Evolutionary conservation across 2,797 vertebrate species (phyloP).

Genomic region (Alosa sapidissima): DNA sequence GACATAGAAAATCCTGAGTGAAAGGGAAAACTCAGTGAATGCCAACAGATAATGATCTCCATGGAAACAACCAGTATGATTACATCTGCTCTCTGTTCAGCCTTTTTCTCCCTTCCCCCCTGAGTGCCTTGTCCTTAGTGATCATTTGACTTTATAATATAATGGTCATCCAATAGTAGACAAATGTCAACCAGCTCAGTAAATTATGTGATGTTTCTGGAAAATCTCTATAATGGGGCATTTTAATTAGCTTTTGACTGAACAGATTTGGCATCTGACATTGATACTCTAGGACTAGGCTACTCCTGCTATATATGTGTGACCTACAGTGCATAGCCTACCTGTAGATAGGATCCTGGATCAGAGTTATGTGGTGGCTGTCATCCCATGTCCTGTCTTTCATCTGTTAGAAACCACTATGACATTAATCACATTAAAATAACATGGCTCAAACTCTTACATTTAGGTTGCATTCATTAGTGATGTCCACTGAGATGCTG

Average conservation of each 20-base stretch:
- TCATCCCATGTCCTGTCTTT: slow-evolving; percentile 95
- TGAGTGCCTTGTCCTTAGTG: background rate
- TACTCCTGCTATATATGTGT: background rate
- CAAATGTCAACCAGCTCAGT: slow-evolving; percentile 12
- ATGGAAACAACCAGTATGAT: slow-evolving; percentile 33
- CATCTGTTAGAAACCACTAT: slow-evolving; percentile 74
- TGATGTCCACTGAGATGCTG: background rate
- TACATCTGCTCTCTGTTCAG: background rate
- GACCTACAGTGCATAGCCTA: slow-evolving; percentile 52
- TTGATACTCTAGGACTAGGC: background rate
- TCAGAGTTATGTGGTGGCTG: slow-evolving; percentile 81
- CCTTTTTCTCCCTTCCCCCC: background rate
- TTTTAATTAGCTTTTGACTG: background rate
- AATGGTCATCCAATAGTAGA: slow-evolving; percentile 31
- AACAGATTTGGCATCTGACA: background rate
- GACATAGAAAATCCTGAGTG: slow-evolving; percentile 93
- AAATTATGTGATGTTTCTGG: background rate
- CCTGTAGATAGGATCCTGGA: slow-evolving; percentile 98
- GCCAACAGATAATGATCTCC: slow-evolving; percentile 12
- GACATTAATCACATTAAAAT: slow-evolving; percentile 28
- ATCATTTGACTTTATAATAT: slow-evolving; percentile 3
- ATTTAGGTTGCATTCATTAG: background rate
- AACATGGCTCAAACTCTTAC: background rate
- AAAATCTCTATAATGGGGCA: background rate
- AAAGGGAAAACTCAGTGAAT: slow-evolving; percentile 7